Conservation (phyloP, 2,888 invertebrate species). For the Pardosa pseudoannulata region DNA sequence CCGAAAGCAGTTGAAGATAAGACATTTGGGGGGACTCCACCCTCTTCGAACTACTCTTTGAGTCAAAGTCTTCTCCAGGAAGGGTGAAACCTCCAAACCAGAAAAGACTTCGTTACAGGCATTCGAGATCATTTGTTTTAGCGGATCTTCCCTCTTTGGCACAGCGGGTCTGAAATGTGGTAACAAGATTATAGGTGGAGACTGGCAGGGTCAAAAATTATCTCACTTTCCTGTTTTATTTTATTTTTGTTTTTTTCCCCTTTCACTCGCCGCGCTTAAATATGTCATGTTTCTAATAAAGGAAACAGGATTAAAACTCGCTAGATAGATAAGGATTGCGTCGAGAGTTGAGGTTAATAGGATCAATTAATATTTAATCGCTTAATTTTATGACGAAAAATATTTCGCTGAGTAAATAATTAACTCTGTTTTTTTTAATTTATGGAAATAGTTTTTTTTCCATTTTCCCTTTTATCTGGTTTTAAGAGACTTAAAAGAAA, state of each 20-base stretch:
- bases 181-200: not conserved
- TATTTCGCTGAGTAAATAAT: too few species aligned
- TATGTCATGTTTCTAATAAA: not conserved
- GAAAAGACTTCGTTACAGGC: conserved; percentile 18
- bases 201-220: not conserved
- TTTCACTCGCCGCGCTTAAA: not conserved
- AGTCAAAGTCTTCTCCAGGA: conserved; percentile 1
- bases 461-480: too few species aligned
- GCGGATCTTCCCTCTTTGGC: not conserved
- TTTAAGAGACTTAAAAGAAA: too few species aligned
- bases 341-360: too few species aligned
- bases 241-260: too few species aligned
- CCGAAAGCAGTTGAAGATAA: conserved; percentile 24
- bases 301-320: not conserved
- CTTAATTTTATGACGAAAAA: too few species aligned
- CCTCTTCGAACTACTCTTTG: conserved; percentile 46
- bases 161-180: not conserved
- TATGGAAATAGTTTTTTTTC: too few species aligned
- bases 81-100: conserved; percentile 28
- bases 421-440: too few species aligned
- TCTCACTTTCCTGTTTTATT: not conserved
- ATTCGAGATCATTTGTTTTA: conserved; percentile 46
- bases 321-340: not conserved
- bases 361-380: too few species aligned
- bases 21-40: conserved; percentile 35